Percentiles rank a stretch among this genome's conserved stretches.
Evolutionary conservation across 2,797 vertebrate species (phyloP).

Genomic region (Odontamblyopus rebecca): DNA sequence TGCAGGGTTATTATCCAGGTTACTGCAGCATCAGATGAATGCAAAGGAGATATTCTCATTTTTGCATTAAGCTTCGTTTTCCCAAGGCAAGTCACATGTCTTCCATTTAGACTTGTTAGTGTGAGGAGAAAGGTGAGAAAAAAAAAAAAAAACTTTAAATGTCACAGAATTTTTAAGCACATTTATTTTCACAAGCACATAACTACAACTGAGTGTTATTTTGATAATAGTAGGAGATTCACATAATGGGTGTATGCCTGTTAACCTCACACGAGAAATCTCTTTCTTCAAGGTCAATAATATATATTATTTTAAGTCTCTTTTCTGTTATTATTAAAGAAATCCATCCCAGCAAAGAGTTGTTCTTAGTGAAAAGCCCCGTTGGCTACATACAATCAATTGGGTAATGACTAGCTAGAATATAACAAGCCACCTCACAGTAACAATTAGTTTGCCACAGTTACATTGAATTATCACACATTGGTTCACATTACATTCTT

Average conservation of each 20-base stretch:
- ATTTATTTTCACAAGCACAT: not conserved
- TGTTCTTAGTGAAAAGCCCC: not conserved
- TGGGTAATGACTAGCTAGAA: not conserved
- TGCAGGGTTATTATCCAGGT: slow-evolving; percentile 42
- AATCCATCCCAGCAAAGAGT: not conserved
- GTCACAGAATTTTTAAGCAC: not conserved
- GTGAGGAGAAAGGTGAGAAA: slow-evolving; percentile 6
- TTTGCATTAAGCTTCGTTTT: slow-evolving; percentile 15
- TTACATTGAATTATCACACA: not conserved
- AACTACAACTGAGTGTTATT: not conserved
- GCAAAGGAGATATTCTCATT: slow-evolving; percentile 12
- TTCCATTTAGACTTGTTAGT: slow-evolving; percentile 12
- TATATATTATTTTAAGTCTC: not conserved
- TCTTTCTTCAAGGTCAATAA: not conserved
- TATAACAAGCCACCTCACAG: not conserved
- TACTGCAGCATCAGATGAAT: slow-evolving; percentile 36
- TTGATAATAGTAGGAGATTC: no score
- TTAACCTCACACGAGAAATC: no score
- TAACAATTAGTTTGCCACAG: not conserved
- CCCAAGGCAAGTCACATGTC: not conserved
- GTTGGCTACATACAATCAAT: not conserved
- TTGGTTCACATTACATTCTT: not conserved
- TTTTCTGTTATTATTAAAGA: not conserved
- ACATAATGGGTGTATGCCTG: no score
- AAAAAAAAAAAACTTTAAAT: not conserved